Conservation (phyloP, 1,140 invertebrate genomes). For the Calliopsis andreniformis region DNA sequence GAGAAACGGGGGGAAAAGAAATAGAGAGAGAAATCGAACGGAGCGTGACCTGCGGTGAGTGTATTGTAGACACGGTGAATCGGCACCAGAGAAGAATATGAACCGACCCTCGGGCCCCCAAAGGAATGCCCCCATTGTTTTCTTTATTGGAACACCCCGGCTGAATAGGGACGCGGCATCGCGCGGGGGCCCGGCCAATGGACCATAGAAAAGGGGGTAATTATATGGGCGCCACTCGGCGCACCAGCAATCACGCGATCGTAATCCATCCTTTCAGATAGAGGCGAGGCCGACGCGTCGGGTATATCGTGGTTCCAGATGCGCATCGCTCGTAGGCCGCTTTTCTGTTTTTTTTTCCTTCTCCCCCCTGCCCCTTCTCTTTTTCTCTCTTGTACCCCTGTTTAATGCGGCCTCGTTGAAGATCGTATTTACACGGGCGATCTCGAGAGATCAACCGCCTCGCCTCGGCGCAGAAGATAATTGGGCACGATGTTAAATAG, state of each 20-base stretch:
- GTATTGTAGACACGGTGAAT: conserved; percentile 72
- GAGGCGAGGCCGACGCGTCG: conserved; percentile 33
- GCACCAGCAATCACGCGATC: conserved; percentile 60
- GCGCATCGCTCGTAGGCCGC: conserved; percentile 27
- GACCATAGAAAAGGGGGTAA: conserved; percentile 75
- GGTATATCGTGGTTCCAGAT: conserved; percentile 35
- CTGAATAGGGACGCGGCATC: conserved; percentile 28
- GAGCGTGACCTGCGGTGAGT: conserved; percentile 75
- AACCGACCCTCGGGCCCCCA: conserved; percentile 21
- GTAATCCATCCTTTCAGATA: conserved; percentile 64
- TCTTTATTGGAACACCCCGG: conserved; percentile 66
- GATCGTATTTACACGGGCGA: conserved; percentile 37
- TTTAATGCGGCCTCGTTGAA: conserved; percentile 35
- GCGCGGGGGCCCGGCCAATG: conserved; percentile 58
- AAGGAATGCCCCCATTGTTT: conserved; percentile 71
- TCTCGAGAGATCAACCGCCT: conserved; percentile 31
- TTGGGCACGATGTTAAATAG: conserved; percentile 47
- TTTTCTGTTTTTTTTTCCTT: neutral
- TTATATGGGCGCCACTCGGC: conserved; percentile 71
- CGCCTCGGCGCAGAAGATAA: conserved; percentile 28
- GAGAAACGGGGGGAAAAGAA: neutral
- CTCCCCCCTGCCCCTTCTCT: neutral
- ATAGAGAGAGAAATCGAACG: conserved; percentile 56
- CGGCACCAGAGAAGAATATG: conserved; percentile 67
- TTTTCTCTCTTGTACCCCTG: conserved; percentile 5